Evolutionary conservation across 2,888 invertebrate genomes (phyloP).

Genomic region (Exocentrus adspersus): DNA sequence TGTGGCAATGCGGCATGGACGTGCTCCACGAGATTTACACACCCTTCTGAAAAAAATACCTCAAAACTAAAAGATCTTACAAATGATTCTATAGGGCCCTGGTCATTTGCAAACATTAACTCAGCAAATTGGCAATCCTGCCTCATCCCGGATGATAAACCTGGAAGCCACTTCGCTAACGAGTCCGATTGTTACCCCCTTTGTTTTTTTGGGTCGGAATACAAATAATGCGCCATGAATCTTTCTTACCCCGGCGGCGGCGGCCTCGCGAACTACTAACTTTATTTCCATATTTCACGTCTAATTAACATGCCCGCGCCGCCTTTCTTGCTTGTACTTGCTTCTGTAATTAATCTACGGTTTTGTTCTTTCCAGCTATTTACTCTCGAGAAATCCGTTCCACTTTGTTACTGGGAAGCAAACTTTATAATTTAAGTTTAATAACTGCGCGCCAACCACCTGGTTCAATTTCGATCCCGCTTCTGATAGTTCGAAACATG

Average conservation of each 20-base stretch:
- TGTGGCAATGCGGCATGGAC: background rate
- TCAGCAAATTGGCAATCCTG: too few species aligned
- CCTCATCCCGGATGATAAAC: too few species aligned
- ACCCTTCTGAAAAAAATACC: too few species aligned
- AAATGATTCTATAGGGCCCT: too few species aligned
- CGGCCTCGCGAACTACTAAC: background rate
- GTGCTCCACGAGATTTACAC: too few species aligned
- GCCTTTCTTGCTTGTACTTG: background rate
- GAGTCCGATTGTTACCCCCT: too few species aligned
- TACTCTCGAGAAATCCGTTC: background rate
- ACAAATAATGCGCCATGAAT: background rate
- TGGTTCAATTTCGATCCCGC: background rate
- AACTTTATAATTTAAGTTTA: conserved; percentile 1
- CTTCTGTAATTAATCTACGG: background rate
- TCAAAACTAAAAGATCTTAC: too few species aligned
- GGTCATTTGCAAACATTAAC: too few species aligned
- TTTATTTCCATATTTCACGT: conserved; percentile 3
- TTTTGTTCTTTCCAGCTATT: background rate
- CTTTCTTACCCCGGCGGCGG: background rate
- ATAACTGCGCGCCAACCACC: background rate
- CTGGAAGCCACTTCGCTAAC: too few species aligned
- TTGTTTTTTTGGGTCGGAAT: too few species aligned
- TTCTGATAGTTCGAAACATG: too few species aligned
- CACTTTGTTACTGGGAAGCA: background rate
- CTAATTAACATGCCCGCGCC: background rate